Base-by-base conservation (phyloP, 2,797 vertebrate species). In the Garrulus glandarius region DNA sequence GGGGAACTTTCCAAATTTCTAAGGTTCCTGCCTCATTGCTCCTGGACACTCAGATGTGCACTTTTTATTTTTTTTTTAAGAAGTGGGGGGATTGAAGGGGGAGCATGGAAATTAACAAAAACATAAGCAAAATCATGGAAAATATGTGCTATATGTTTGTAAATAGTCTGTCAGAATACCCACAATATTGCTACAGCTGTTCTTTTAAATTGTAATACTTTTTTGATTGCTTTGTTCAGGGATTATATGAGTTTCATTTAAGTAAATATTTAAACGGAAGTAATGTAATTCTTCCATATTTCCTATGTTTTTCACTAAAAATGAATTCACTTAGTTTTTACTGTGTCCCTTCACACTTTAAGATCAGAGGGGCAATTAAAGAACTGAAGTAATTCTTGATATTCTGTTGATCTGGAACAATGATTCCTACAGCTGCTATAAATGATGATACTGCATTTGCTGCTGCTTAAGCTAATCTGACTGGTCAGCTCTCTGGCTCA, bases 401-500 rank as follows among this genome's bases (percentile, higher is more conserved):
- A 67, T 84, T 92, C 74, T 86, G 4, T 84, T 79, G 70, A 95
- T n/a, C 44, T 93, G 92, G 63, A 91, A 92, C 79, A 86, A 50
- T 76, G 89, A 78, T 79, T 93, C 79, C 72, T 88, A 53, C 47
- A 84, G 67, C 72, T 94, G 67, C 87, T 92, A 70, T 92, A 96
- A 90, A 72, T 93, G 82, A 84, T 90, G 85, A 63, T 94, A 70
- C 47, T 88, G 72, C 59, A 63, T 92, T 93, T 92, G 47, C 82
- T 92, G 43, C 72, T 88, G 81, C 82, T 93, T 94, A 90, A 93
- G 52, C 44, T 94, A 92, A 95, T 96, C 61, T 95, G 94, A 90
- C 91, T 93, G 95, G 87, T 96, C 96, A 96, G 91, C 37, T 90
- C 69, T 90, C 70, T 91, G 82, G 55, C 84, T 97, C 94, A 84